Base-by-base conservation (phyloP, 1,140 invertebrate species). In the Ips nitidus region DNA sequence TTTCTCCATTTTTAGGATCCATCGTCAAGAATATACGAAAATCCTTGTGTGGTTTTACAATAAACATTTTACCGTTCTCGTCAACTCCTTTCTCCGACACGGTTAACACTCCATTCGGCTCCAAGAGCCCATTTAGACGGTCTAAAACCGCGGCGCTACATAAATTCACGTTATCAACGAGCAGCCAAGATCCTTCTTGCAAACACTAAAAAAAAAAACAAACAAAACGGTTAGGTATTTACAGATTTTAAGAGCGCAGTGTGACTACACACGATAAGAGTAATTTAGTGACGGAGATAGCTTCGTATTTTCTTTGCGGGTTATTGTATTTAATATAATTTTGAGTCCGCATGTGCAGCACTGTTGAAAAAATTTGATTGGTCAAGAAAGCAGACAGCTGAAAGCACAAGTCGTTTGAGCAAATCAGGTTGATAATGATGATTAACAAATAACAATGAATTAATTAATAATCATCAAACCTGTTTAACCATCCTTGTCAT, bases 131-230 rank as follows among this genome's bases (percentile, higher is more conserved):
- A 85, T 99, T 99, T 3, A 99, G 83, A 73, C 98, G 86, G 83
- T 99, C 98, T 72, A 99, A 83, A 6, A 99, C 95, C 42, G 98
- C 97, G 1, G 97, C 88, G 74, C 94, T 96, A 81, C 97, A 99
- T 39, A 98, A 87, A 84, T 99, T 99, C 1, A 97, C 97, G 82
- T 99, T 96, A 81, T 99, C 97, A 50, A 99, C 85, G 5, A 98
- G 82, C 4, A 99, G 81, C 97, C 97, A 98, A 45, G 90, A 85
- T 4, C 97, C 97, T 75, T 91, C 85, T 74, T 87, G 83, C 63
- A 98, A 81, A 74, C 93, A 94, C 86, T 88, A 72, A 56, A 80
- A 81, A 71, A 42, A 71, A 53, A 62, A n/a, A 3, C 7, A 53
- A 41, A 64, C n/a, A 61, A 56, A 45, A 61, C n/a, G 2, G 38